Conservation (phyloP, 2,113 vertebrate species). For the Hystrix cristata region DNA sequence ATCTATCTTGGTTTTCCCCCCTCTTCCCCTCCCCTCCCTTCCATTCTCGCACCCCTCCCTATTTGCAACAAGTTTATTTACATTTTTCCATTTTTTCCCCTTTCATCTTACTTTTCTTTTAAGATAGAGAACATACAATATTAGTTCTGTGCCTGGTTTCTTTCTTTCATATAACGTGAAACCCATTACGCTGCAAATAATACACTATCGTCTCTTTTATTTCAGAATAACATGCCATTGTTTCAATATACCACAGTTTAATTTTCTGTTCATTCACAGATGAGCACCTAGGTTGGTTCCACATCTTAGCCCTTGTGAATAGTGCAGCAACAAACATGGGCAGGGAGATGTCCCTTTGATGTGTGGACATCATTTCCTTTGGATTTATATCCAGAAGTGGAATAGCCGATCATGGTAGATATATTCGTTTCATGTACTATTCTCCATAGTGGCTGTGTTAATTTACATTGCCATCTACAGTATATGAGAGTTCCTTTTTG, state of each 20-base stretch:
- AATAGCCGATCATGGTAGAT: too few relatives aligned
- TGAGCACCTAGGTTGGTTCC: neutral
- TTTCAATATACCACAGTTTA: neutral
- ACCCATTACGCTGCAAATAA: neutral
- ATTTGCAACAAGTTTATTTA: too few relatives aligned
- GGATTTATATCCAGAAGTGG: neutral
- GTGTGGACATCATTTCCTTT: too few relatives aligned
- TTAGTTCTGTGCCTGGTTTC: too few relatives aligned
- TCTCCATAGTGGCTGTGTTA: neutral
- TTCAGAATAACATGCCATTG: neutral
- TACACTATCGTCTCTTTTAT: too few relatives aligned
- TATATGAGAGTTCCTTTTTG: neutral
- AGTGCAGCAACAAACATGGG: neutral
- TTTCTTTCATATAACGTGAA: neutral
- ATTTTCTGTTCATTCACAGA: neutral
- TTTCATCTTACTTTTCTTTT: too few relatives aligned
- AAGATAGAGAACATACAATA: neutral
- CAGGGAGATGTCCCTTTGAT: neutral
- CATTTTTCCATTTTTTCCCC: too few relatives aligned
- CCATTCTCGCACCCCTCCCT: too few relatives aligned
- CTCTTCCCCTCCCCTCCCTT: too few relatives aligned
- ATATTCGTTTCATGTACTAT: neutral
- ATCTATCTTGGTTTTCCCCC: too few relatives aligned
- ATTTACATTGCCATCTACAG: neutral
- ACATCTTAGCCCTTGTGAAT: neutral